phyloP scores from a whole-genome alignment of 2,113 vertebrate genomes.

The Camelus dromedarius region DNA sequence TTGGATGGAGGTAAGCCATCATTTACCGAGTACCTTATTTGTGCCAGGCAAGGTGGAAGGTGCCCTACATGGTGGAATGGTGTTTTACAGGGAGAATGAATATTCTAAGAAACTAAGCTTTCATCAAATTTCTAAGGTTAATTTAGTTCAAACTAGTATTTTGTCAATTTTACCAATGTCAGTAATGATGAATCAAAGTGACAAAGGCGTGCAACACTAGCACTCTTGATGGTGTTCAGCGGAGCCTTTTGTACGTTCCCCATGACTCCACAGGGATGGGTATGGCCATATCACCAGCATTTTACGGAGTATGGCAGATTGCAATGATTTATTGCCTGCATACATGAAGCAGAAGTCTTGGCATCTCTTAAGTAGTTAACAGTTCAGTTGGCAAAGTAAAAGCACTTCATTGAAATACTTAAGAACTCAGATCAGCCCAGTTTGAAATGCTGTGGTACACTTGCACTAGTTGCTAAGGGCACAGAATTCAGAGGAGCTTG shows the following conservation, averaged over 20 bases:
- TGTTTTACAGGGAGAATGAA: neutral
- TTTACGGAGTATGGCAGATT: neutral
- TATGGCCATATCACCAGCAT: neutral
- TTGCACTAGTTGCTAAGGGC: neutral
- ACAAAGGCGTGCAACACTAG: neutral
- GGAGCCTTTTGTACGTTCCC: neutral
- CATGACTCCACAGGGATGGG: neutral
- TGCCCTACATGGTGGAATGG: neutral
- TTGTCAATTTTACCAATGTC: neutral
- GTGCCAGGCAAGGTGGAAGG: neutral
- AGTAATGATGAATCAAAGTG: constrained; percentile 3
- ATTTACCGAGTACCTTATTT: neutral
- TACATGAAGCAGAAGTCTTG: constrained; percentile 1
- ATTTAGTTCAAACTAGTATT: neutral
- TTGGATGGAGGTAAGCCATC: neutral
- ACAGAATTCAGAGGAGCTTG: neutral
- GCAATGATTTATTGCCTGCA: neutral
- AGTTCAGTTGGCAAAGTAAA: neutral
- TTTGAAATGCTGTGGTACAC: neutral
- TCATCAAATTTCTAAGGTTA: neutral
- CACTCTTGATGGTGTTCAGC: neutral
- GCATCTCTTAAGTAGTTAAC: neutral
- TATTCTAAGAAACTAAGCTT: constrained; percentile 3
- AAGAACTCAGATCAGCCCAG: neutral
- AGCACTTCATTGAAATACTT: neutral